Conservation (phyloP, 2,888 invertebrate species). For the Tethea ocularis region DNA sequence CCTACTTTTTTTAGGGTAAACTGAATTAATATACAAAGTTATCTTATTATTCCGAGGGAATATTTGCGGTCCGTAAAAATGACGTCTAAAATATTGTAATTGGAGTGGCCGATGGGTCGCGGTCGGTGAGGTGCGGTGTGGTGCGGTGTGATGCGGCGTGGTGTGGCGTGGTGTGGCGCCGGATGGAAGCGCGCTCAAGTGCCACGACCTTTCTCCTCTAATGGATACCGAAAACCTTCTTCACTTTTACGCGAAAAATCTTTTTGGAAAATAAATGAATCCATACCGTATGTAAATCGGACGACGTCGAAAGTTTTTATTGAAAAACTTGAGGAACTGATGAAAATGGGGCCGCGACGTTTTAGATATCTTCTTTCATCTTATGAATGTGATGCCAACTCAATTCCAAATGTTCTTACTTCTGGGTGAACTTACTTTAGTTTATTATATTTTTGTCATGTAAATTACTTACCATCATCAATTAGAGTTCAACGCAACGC, state of each 20-base stretch:
- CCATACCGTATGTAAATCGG: constrained; percentile 81
- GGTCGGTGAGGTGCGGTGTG: constrained; percentile 15
- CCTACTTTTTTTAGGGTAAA: constrained; percentile 21
- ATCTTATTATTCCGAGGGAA: constrained; percentile 36
- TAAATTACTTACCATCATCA: not conserved
- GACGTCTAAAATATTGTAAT: constrained; percentile 67
- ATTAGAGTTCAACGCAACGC: constrained; percentile 1
- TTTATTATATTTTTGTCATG: not conserved
- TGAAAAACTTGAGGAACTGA: constrained; percentile 82
- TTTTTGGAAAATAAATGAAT: constrained; percentile 79
- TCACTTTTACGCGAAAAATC: constrained; percentile 74
- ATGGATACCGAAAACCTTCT: constrained; percentile 74
- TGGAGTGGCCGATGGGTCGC: constrained; percentile 54
- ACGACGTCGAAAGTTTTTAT: constrained; percentile 80
- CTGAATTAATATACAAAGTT: constrained; percentile 11
- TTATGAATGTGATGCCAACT: constrained; percentile 65
- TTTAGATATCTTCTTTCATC: constrained; percentile 69
- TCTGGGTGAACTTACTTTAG: constrained; percentile 29
- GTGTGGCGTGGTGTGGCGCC: constrained; percentile 26
- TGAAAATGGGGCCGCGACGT: constrained; percentile 77
- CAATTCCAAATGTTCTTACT: constrained; percentile 58
- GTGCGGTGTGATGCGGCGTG: not conserved
- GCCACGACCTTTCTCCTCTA: constrained; percentile 68
- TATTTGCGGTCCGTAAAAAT: constrained; percentile 45
- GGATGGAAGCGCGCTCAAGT: constrained; percentile 42